Evolutionary conservation across 2,113 vertebrate species (phyloP).

Genomic region (Pluvialis apricaria): DNA sequence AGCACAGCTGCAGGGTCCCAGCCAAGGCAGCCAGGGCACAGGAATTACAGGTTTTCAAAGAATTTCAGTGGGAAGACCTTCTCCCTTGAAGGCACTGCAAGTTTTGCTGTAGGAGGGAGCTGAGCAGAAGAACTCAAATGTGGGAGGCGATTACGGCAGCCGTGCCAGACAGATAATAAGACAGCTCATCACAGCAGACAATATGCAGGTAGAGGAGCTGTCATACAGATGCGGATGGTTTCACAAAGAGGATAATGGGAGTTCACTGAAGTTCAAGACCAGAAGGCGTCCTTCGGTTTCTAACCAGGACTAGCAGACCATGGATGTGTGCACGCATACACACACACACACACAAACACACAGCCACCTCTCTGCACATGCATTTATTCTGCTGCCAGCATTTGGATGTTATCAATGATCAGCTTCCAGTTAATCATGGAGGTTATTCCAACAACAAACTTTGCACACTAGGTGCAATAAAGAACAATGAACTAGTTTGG

Average conservation of each 20-base stretch:
- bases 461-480: not conserved
- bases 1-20: not conserved
- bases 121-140: not conserved
- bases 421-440: not conserved
- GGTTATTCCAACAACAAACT: not conserved
- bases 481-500: not conserved
- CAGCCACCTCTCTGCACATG: not conserved
- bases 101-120: not conserved
- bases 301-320: not conserved
- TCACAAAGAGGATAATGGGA: not conserved
- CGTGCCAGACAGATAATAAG: not conserved
- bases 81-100: not conserved
- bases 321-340: not conserved
- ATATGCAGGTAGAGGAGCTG: not conserved
- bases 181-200: not conserved
- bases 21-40: not conserved
- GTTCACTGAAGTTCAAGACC: not conserved
- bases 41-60: not conserved
- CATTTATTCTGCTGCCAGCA: not conserved
- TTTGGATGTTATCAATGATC: not conserved
- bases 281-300: not conserved
- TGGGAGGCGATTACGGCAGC: not conserved
- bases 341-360: too few species aligned
- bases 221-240: not conserved
- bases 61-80: not conserved